Conservation (phyloP, 2,888 invertebrate species). For the Lottia gigantea region DNA sequence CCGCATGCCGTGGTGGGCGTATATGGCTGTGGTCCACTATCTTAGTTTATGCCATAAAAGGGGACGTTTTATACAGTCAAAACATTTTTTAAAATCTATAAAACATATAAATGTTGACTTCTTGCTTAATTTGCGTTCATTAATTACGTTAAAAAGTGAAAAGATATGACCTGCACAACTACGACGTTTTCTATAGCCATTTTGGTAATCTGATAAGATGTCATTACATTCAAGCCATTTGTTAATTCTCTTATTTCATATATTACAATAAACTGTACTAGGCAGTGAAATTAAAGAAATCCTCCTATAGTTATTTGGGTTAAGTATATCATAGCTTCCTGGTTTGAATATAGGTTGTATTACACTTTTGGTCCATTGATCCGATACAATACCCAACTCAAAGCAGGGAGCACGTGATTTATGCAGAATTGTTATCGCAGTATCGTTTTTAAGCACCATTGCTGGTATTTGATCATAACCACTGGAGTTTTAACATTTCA, state of each 20-base stretch:
- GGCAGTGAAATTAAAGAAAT: conserved; percentile 1
- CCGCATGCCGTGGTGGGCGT: too few relatives aligned
- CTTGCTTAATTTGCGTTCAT: background rate
- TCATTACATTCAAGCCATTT: background rate
- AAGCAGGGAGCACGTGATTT: background rate
- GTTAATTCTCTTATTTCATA: background rate
- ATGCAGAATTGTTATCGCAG: background rate
- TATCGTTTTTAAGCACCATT: background rate
- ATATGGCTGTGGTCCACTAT: too few relatives aligned
- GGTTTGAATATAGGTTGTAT: conserved; percentile 3
- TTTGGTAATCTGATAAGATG: background rate
- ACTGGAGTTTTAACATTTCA: background rate
- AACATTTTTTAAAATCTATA: background rate
- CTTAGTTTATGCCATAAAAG: background rate
- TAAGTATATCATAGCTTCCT: background rate
- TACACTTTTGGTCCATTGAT: background rate
- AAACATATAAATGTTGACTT: conserved; percentile 2
- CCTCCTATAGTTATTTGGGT: background rate
- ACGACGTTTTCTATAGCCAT: conserved; percentile 5
- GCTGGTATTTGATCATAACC: conserved; percentile 7
- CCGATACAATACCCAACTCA: background rate
- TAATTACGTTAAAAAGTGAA: conserved; percentile 2
- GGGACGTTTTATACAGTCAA: background rate
- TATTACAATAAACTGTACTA: background rate
- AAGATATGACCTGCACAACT: background rate